Evolutionary conservation across 1,140 invertebrate genomes (phyloP), one percentile per base, ranked within the genome.

Genomic region (Phthorimaea operculella): DNA sequence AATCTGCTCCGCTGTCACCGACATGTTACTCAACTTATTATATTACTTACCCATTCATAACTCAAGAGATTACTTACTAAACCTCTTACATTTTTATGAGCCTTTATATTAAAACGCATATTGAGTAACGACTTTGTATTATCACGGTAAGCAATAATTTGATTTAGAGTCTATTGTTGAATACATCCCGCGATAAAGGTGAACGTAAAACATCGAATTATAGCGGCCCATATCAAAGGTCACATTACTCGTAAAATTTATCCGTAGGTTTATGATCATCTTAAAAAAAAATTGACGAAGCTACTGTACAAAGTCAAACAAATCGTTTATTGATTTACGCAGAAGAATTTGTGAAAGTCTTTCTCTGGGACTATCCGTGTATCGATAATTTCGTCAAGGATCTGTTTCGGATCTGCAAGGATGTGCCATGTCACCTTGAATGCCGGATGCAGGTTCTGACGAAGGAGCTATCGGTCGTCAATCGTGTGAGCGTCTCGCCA

Each of bases 381-480:
- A 28, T 28, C 48, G 47, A 55, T 63, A 66, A 70, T 66, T 68
- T 62, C 69, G 58, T 53, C 59, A 58, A 47, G 55, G 70, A 74
- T 72, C n/a, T n/a, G n/a, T n/a, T n/a, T n/a, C 72, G 72, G 72
- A 78, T 81, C 77, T 74, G 76, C 72, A 75, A 78, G 74, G 79
- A 83, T 79, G 73, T 69, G 53, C 63, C 54, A 73, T 78, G 74
- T 84, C 79, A 84, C 81, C 79, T 84, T 81, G 79, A 78, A 67
- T 78, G 74, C 74, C 80, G 80, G 80, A 84, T 82, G 76, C 74
- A 74, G 68, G 59, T 67, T 70, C 76, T 73, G 72, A 67, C 72
- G 68, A 60, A 71, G 74, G 69, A 79, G 73, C 70, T 84, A 84
- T 82, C 77, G 79, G 63, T 73, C 77, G 79, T 78, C 80, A 74